These are phyloP conservation scores for Archilochus colubris DNA, from an alignment of 2,113 vertebrate genomes.

Conservation along the genomic window DNA sequence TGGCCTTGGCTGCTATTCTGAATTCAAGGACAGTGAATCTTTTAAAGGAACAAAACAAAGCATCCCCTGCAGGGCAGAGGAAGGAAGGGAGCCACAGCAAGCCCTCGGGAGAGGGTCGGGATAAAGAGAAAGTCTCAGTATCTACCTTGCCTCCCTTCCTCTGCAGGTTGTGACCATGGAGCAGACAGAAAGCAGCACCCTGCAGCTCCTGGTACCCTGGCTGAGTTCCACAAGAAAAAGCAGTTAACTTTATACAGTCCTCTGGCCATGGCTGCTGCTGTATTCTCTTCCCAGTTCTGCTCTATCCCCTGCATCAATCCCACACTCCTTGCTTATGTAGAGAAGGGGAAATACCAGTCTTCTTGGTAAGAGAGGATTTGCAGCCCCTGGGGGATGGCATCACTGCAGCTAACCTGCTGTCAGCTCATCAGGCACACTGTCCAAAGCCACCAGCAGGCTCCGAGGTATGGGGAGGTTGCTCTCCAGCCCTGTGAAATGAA, in stretches of 20 bases:
- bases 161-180: background rate
- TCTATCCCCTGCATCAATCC: background rate
- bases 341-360: background rate
- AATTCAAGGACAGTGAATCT: background rate
- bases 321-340: background rate
- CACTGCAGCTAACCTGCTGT: background rate
- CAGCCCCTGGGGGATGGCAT: background rate
- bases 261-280: background rate
- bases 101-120: background rate
- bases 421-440: background rate
- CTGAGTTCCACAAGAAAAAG: background rate
- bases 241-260: background rate
- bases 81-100: background rate
- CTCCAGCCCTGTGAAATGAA: background rate
- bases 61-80: background rate
- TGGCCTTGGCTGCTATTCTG: slow-evolving; percentile 5
- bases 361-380: background rate
- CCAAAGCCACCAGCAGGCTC: background rate
- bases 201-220: background rate
- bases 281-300: background rate
- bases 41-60: background rate
- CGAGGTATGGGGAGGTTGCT: background rate
- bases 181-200: background rate
- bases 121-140: background rate
- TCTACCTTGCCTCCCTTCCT: background rate